Conservation (phyloP, 53 echinoderm and acorn worm genomes). For the Echinarachnius parma region DNA sequence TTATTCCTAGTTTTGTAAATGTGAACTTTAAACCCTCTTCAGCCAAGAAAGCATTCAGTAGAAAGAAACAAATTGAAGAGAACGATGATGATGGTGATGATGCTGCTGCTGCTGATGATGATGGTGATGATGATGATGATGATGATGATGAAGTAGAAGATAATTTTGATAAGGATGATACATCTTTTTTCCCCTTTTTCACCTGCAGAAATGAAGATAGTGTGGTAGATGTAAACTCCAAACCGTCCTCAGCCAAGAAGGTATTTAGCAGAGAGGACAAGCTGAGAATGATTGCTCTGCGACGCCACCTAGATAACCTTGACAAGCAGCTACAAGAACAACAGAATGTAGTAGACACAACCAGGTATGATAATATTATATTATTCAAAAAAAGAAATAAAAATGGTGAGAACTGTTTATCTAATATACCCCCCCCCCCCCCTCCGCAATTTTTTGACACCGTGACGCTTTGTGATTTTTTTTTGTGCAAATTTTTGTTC, state of each 20-base stretch:
- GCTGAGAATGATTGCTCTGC: slow-evolving; percentile 78
- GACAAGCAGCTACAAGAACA: slow-evolving; percentile 62
- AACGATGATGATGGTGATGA: slow-evolving; percentile 12
- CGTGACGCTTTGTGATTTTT: too few relatives aligned
- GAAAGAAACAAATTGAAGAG: too few relatives aligned
- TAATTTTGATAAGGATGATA: too few relatives aligned
- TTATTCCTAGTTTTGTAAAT: too few relatives aligned
- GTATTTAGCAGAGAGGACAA: slow-evolving; percentile 78
- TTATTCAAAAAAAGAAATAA: too few relatives aligned
- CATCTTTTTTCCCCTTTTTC: background rate
- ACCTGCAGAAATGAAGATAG: slow-evolving; percentile 66
- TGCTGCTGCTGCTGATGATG: slow-evolving; percentile 2
- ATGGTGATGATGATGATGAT: slow-evolving; percentile 8
- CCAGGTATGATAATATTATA: slow-evolving; percentile 59
- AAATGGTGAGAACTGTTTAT: too few relatives aligned
- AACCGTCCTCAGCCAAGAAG: slow-evolving; percentile 53
- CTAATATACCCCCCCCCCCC: too few relatives aligned
- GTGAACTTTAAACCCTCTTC: too few relatives aligned
- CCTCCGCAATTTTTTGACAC: too few relatives aligned
- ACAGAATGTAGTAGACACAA: slow-evolving; percentile 62
- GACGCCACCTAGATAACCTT: slow-evolving; percentile 77
- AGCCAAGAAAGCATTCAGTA: too few relatives aligned
- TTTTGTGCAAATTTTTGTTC: too few relatives aligned
- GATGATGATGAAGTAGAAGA: slow-evolving; percentile 4
- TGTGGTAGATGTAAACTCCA: slow-evolving; percentile 60